Conservation (phyloP, 2,113 vertebrate genomes). For the Cettia cetti region DNA sequence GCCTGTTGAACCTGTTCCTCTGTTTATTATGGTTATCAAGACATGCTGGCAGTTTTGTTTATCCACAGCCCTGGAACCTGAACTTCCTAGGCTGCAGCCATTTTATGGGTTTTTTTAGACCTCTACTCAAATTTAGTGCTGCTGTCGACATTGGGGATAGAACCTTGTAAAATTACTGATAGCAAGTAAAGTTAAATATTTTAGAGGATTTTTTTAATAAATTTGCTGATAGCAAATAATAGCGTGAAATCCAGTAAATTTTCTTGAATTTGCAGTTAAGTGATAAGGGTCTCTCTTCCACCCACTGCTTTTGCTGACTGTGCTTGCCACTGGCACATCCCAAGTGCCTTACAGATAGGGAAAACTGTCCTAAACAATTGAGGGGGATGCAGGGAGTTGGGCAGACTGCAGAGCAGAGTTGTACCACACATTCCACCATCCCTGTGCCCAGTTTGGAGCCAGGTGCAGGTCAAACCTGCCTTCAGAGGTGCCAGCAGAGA, state of each 20-base stretch:
- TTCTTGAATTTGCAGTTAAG: background rate
- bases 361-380: background rate
- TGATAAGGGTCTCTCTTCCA: background rate
- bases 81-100: background rate
- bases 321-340: background rate
- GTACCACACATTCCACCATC: background rate
- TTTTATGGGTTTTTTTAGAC: background rate
- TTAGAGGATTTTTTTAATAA: background rate
- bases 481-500: background rate
- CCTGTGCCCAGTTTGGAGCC: background rate
- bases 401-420: background rate
- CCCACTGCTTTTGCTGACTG: background rate
- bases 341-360: fast-evolving
- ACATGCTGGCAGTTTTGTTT: background rate
- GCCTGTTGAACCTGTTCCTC: background rate
- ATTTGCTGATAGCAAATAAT: background rate
- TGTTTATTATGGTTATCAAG: background rate
- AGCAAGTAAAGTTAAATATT: background rate
- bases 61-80: background rate
- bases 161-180: background rate
- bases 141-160: fast-evolving
- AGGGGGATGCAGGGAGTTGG: background rate
- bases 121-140: background rate
- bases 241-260: background rate
- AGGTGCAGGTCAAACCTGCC: background rate